Percentiles rank a stretch among this genome's conserved stretches.
Evolutionary conservation across 2,797 vertebrate genomes (phyloP).

Genomic region (Aselliscus stoliczkanus): DNA sequence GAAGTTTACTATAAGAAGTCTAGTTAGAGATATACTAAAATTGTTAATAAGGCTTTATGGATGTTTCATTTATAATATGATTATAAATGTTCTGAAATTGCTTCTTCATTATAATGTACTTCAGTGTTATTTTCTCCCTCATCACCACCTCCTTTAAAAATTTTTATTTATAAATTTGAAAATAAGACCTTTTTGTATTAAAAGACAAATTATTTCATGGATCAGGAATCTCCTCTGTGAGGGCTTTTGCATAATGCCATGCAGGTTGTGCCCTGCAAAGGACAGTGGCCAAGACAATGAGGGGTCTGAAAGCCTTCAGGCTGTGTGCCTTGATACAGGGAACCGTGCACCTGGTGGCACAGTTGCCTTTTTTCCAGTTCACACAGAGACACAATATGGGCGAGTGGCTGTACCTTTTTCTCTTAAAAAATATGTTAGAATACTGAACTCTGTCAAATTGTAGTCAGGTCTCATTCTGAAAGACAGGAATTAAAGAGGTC

Average conservation of each 20-base stretch:
- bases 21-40: neutral
- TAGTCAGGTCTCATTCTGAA: neutral
- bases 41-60: neutral
- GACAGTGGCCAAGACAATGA: neutral
- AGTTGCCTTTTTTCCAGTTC: slow-evolving; percentile 1
- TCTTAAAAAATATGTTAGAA: neutral
- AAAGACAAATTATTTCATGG: neutral
- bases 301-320: neutral
- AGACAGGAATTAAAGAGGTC: neutral
- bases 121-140: neutral
- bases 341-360: neutral
- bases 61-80: slow-evolving; percentile 24
- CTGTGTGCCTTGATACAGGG: neutral
- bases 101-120: neutral
- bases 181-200: neutral
- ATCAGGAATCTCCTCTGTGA: neutral
- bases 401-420: neutral
- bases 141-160: neutral
- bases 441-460: neutral
- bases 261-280: neutral
- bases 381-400: neutral
- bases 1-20: neutral
- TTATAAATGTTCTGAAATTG: neutral
- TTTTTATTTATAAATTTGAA: neutral
- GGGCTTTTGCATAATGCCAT: neutral